These are phyloP conservation scores for Benitochromis conjunctus DNA, from an alignment of 2,113 vertebrate genomes.

Conservation along the genomic window DNA sequence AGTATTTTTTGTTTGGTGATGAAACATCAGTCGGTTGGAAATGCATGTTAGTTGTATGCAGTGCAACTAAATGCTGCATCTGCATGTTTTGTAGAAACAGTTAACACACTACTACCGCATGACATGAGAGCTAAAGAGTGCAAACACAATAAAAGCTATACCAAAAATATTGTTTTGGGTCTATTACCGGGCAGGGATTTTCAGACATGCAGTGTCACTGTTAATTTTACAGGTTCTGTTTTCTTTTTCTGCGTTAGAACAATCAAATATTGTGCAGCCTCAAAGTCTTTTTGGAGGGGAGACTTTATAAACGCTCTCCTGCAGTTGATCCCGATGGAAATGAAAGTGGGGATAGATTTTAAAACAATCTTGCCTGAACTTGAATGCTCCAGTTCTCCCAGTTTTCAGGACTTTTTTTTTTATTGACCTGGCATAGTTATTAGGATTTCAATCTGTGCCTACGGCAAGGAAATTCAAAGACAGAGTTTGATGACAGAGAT, in stretches of 20 bases:
- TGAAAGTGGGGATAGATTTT: not conserved
- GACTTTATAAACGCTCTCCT: not conserved
- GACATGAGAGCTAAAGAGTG: not conserved
- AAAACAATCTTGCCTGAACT: slow-evolving; percentile 14
- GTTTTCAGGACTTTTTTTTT: not conserved
- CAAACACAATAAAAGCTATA: not conserved
- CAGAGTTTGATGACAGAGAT: not conserved
- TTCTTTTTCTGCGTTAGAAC: not conserved
- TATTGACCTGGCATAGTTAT: not conserved
- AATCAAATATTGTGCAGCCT: not conserved
- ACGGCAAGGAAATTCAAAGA: not conserved
- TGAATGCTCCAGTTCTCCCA: not conserved
- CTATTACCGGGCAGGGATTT: not conserved
- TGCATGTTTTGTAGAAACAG: not conserved
- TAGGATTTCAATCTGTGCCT: not conserved
- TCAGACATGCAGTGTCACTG: not conserved
- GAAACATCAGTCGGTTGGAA: not conserved
- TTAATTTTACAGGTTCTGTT: not conserved
- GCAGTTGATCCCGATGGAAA: slow-evolving; percentile 1
- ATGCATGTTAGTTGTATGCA: not conserved
- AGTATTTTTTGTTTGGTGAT: not conserved
- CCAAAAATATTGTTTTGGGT: accelerated
- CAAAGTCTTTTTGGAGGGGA: not conserved
- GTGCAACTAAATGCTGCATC: not conserved
- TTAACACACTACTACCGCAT: not conserved